Percentiles rank a stretch among this genome's conserved stretches.
phyloP scores from a whole-genome alignment of 2,113 vertebrate species.

The Pontoporia blainvillei region DNA sequence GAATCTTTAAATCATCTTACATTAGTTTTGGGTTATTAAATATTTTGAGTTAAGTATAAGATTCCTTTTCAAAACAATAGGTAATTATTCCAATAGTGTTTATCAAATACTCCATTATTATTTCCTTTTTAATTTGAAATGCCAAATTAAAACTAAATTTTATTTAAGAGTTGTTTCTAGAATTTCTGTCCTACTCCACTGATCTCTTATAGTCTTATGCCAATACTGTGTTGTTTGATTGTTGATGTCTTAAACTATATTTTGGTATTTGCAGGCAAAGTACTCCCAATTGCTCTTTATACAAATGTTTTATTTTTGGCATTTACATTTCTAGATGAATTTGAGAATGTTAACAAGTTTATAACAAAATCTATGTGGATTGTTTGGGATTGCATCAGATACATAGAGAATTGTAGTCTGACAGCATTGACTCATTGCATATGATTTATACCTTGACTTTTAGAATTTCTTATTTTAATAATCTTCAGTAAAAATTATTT shows the following conservation, averaged over 20 bases:
- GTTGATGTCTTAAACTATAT: constrained; percentile 30
- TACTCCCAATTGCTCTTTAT: constrained; percentile 5
- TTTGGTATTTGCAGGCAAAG: constrained; percentile 35
- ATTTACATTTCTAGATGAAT: constrained; percentile 50
- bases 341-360: constrained; percentile 39
- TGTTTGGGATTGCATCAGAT: background rate
- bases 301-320: constrained; percentile 3
- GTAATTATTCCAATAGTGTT: constrained; percentile 28
- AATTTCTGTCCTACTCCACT: constrained; percentile 13
- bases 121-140: constrained; percentile 37
- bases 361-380: constrained; percentile 8
- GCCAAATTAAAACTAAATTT: constrained; percentile 27
- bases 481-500: background rate
- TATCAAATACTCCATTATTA: background rate
- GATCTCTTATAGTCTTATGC: background rate
- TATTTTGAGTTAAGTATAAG: constrained; percentile 15
- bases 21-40: constrained; percentile 17
- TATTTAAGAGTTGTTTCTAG: constrained; percentile 41
- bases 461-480: background rate
- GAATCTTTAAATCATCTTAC: background rate
- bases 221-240: constrained; percentile 7
- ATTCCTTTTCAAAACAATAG: constrained; percentile 28
- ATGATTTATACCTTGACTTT: background rate
- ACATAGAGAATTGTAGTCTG: background rate
- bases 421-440: background rate